phyloP scores from a whole-genome alignment of 2,888 invertebrate species.

The Lobophora halterata region DNA sequence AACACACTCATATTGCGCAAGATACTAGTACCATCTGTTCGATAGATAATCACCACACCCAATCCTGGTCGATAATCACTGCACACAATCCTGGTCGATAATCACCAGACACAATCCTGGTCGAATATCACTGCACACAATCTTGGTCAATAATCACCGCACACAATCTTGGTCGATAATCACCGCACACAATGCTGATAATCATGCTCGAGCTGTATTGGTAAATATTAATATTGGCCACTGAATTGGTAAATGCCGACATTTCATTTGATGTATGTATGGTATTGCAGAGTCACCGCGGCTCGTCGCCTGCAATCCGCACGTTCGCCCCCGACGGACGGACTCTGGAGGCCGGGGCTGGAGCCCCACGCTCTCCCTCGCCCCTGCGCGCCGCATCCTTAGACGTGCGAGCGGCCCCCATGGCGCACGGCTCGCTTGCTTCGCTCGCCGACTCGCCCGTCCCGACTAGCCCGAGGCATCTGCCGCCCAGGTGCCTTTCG shows the following conservation, averaged over 20 bases:
- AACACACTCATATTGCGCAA: no score
- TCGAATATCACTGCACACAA: no score
- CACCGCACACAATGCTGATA: no score
- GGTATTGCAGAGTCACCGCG: constrained; percentile 83
- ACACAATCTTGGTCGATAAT: no score
- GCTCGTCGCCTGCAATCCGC: constrained; percentile 91
- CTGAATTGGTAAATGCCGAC: not conserved
- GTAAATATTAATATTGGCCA: no score
- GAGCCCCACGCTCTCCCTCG: constrained; percentile 87
- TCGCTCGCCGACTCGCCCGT: constrained; percentile 81
- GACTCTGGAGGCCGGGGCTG: constrained; percentile 76
- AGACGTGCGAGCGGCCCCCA: constrained; percentile 86
- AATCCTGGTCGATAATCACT: no score
- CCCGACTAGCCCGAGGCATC: constrained; percentile 67
- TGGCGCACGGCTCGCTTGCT: constrained; percentile 86
- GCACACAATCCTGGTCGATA: no score
- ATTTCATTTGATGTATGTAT: not conserved
- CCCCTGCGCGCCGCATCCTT: constrained; percentile 89
- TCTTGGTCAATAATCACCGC: no score
- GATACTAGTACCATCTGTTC: no score
- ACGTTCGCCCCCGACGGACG: constrained; percentile 92
- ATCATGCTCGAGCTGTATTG: no score
- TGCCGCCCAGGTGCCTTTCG: constrained; percentile 84
- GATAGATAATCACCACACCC: no score
- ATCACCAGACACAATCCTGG: no score